Conservation (phyloP, 2,888 invertebrate genomes). For the Resseliella maxima region DNA sequence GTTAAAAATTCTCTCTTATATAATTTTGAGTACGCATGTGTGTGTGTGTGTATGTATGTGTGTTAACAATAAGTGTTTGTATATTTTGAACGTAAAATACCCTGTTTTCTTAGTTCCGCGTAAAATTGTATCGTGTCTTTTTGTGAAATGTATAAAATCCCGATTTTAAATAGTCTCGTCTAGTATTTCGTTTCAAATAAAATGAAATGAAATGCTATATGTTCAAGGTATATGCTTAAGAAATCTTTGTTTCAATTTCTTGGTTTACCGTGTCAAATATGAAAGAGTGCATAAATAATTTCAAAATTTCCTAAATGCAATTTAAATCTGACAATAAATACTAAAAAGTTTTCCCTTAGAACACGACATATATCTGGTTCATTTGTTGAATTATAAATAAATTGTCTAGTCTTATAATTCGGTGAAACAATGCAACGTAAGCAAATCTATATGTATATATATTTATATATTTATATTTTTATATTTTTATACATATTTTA, state of each 20-base stretch:
- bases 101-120: slow-evolving; percentile 25
- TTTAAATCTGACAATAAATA: slow-evolving; percentile 17
- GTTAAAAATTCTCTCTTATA: too few species aligned
- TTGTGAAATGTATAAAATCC: not conserved
- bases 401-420: not conserved
- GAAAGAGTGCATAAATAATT: not conserved
- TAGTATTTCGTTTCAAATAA: not conserved
- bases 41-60: not conserved
- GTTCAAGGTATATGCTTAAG: not conserved
- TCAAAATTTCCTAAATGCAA: not conserved
- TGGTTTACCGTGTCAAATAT: not conserved
- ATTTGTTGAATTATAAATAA: not conserved
- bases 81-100: not conserved
- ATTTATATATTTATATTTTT: too few species aligned
- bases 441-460: too few species aligned
- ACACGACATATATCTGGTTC: not conserved
- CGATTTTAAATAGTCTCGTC: not conserved
- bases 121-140: not conserved
- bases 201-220: not conserved
- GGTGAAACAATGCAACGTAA: too few species aligned
- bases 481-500: not conserved
- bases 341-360: not conserved
- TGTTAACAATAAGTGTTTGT: not conserved
- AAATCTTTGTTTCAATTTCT: slow-evolving; percentile 23
- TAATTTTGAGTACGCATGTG: too few species aligned